These are phyloP conservation scores for Pteropus rufus DNA, from an alignment of 2,797 vertebrate genomes.

Conservation along the genomic window DNA sequence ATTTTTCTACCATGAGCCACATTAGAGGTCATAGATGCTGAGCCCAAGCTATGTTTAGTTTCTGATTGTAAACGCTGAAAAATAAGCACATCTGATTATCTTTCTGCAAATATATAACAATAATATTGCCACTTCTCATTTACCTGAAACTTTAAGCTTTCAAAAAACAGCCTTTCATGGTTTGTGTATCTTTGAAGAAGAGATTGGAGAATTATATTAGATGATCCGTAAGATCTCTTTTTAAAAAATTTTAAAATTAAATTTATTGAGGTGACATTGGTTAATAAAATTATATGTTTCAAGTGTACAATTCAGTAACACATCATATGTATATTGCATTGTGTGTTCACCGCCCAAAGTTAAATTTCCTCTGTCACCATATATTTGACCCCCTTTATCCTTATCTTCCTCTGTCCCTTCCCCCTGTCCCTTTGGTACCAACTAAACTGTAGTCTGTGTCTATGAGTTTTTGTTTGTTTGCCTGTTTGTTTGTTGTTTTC, in stretches of 20 bases:
- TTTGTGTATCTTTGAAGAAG: background rate
- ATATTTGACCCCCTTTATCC: too few relatives aligned
- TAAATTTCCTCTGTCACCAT: too few relatives aligned
- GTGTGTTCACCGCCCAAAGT: too few relatives aligned
- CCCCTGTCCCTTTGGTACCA: too few relatives aligned
- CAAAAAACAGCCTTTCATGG: background rate
- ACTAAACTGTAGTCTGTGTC: too few relatives aligned
- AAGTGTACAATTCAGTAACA: too few relatives aligned
- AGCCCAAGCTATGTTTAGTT: slow-evolving; percentile 44
- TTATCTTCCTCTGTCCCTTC: too few relatives aligned
- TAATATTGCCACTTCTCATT: background rate
- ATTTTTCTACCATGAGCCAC: slow-evolving; percentile 22
- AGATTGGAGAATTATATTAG: background rate
- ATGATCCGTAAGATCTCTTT: background rate
- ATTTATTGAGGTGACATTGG: too few relatives aligned
- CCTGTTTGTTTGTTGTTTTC: too few relatives aligned
- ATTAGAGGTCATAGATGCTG: slow-evolving; percentile 29
- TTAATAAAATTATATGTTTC: too few relatives aligned
- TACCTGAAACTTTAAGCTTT: background rate
- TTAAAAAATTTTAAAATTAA: background rate
- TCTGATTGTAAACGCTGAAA: slow-evolving; percentile 30
- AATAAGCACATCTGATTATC: slow-evolving; percentile 8
- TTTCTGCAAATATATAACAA: slow-evolving; percentile 10
- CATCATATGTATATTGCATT: too few relatives aligned
- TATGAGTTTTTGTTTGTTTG: too few relatives aligned